phyloP scores from a whole-genome alignment of 35 echinoderm and acorn worm species.

The Strongylocentrotus purpuratus region DNA sequence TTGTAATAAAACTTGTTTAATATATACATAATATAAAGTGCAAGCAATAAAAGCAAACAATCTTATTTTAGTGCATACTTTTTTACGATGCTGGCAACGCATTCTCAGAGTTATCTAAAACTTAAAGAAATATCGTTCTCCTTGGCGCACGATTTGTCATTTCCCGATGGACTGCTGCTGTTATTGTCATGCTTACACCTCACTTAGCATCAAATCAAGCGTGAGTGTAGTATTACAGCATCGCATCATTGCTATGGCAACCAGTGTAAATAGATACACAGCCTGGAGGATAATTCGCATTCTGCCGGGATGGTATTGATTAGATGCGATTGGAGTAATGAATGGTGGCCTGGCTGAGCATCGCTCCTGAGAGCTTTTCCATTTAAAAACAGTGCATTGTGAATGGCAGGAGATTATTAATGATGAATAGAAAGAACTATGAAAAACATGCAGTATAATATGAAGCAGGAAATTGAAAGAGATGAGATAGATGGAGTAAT shows the following conservation, averaged over 20 bases:
- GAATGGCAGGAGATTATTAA: too few species aligned
- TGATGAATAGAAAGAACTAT: too few species aligned
- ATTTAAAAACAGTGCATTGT: too few species aligned
- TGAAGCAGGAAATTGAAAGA: too few species aligned
- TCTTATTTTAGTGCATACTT: too few species aligned
- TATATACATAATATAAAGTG: too few species aligned
- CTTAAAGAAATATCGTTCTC: neutral
- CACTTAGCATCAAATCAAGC: neutral
- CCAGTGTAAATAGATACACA: neutral
- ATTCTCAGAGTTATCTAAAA: neutral
- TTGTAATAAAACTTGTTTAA: neutral
- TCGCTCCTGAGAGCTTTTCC: too few species aligned
- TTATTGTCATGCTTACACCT: neutral
- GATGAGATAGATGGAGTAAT: too few species aligned
- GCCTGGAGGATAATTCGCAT: neutral
- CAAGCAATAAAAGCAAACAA: too few species aligned
- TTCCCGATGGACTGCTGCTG: neutral
- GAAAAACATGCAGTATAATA: too few species aligned
- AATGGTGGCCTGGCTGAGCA: neutral
- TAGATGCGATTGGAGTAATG: conserved; percentile 1
- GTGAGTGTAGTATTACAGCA: conserved; percentile 10
- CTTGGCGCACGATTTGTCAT: neutral
- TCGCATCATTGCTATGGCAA: neutral
- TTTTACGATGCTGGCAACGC: neutral
- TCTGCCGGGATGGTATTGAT: neutral